These are phyloP conservation scores for Pristis pectinata DNA, from an alignment of 2,797 vertebrate species.

Conservation along the genomic window DNA sequence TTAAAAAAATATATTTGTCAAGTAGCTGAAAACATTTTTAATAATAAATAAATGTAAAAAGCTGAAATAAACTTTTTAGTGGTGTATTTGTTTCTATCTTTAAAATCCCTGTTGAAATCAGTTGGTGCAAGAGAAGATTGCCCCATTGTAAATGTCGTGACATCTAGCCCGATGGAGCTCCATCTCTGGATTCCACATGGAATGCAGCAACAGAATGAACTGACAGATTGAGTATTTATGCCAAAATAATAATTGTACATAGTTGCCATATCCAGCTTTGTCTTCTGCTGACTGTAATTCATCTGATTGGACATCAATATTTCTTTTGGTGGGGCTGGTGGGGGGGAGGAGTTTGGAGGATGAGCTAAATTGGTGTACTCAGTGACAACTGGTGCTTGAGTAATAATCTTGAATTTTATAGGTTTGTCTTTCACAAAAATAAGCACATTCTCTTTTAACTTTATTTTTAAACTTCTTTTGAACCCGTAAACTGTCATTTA, in stretches of 20 bases:
- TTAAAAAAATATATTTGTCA: too few relatives aligned
- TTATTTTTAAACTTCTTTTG: not conserved
- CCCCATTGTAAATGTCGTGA: too few relatives aligned
- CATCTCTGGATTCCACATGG: too few relatives aligned
- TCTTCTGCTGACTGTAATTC: not conserved
- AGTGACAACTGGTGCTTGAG: not conserved
- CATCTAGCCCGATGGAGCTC: too few relatives aligned
- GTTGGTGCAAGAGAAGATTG: too few relatives aligned
- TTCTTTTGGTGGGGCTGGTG: not conserved
- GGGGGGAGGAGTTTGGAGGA: not conserved
- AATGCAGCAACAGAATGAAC: too few relatives aligned
- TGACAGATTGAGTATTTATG: not conserved
- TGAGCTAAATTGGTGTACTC: not conserved
- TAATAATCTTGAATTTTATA: not conserved
- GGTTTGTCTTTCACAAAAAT: not conserved
- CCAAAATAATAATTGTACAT: not conserved
- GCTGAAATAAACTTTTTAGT: too few relatives aligned
- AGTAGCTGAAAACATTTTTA: too few relatives aligned
- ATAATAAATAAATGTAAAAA: too few relatives aligned
- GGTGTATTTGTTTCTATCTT: too few relatives aligned
- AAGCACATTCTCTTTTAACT: not conserved
- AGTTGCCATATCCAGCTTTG: not conserved
- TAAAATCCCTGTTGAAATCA: too few relatives aligned
- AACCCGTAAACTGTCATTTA: not conserved
- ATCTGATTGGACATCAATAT: not conserved